These are phyloP conservation scores for Coryphaenoides rupestris DNA, from an alignment of 2,113 vertebrate species.

Conservation along the genomic window DNA sequence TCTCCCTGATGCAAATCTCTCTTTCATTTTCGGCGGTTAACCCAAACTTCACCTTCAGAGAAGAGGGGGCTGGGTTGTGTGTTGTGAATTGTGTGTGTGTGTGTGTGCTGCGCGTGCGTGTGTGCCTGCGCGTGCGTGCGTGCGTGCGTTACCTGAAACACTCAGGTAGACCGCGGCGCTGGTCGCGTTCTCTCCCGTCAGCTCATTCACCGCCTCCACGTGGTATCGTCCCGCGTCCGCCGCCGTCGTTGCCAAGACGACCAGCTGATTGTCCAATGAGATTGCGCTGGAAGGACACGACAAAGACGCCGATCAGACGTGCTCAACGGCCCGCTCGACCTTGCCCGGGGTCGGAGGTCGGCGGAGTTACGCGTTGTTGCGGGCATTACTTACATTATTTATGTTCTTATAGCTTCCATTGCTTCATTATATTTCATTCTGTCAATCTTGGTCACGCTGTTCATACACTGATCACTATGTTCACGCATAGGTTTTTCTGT, in stretches of 20 bases:
- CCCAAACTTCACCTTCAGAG: too few relatives aligned
- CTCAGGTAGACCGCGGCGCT: conserved; percentile 78
- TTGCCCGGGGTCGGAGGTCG: conserved; percentile 10
- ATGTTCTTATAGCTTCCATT: too few relatives aligned
- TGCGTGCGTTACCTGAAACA: conserved; percentile 68
- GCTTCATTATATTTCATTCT: too few relatives aligned
- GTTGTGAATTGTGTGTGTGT: not conserved
- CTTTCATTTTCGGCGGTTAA: too few relatives aligned
- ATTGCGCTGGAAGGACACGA: conserved; percentile 74
- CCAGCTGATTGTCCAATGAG: conserved; percentile 86
- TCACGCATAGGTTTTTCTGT: too few relatives aligned
- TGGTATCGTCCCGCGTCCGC: conserved; percentile 81
- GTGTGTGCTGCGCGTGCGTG: not conserved
- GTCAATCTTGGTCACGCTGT: too few relatives aligned
- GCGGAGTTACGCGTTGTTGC: too few relatives aligned
- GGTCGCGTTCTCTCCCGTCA: conserved; percentile 85
- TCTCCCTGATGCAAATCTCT: too few relatives aligned
- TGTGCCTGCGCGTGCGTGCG: not conserved
- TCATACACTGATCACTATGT: too few relatives aligned
- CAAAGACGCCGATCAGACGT: conserved; percentile 32
- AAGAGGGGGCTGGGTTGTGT: too few relatives aligned
- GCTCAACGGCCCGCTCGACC: conserved; percentile 2
- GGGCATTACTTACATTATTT: too few relatives aligned
- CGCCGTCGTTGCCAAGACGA: conserved; percentile 75
- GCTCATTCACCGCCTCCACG: conserved; percentile 85